These are phyloP conservation scores for Spicauda simplicius DNA, from an alignment of 2,888 invertebrate species.

Conservation along the genomic window DNA sequence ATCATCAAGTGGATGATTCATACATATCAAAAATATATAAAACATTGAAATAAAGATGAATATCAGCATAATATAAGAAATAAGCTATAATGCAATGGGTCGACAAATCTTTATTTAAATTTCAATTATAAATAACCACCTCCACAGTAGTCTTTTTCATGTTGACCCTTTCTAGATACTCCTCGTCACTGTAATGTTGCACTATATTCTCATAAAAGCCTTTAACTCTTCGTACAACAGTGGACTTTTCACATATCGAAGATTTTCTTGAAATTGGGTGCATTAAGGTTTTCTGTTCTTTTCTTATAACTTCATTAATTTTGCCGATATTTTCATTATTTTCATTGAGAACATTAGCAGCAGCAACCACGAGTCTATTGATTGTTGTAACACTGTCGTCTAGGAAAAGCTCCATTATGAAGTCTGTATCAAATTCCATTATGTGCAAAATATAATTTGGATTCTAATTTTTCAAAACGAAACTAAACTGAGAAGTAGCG, in stretches of 20 bases:
- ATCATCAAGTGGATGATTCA: too few relatives aligned
- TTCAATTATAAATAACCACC: constrained; percentile 47
- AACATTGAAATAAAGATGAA: too few relatives aligned
- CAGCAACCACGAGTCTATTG: constrained; percentile 67
- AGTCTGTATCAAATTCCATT: constrained; percentile 68
- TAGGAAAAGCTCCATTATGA: constrained; percentile 69
- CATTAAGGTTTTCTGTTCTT: constrained; percentile 48
- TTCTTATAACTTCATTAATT: constrained; percentile 54
- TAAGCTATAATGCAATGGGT: background rate
- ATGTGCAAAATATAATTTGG: background rate
- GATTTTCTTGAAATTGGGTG: constrained; percentile 31
- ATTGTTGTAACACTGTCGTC: constrained; percentile 67
- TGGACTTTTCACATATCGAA: constrained; percentile 30
- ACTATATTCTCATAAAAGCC: constrained; percentile 62
- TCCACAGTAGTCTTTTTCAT: constrained; percentile 68
- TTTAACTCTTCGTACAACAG: constrained; percentile 40
- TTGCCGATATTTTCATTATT: constrained; percentile 63
- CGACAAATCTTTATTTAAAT: background rate
- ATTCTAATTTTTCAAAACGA: too few relatives aligned
- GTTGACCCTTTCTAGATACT: constrained; percentile 63
- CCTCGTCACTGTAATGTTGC: constrained; percentile 59
- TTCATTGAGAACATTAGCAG: constrained; percentile 67
- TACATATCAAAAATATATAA: too few relatives aligned
- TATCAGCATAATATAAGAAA: background rate
- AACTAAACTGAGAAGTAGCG: too few relatives aligned